Percentiles rank a stretch among this genome's conserved stretches.
phyloP scores from a whole-genome alignment of 2,113 vertebrate genomes.

The Syrmaticus mikado region DNA sequence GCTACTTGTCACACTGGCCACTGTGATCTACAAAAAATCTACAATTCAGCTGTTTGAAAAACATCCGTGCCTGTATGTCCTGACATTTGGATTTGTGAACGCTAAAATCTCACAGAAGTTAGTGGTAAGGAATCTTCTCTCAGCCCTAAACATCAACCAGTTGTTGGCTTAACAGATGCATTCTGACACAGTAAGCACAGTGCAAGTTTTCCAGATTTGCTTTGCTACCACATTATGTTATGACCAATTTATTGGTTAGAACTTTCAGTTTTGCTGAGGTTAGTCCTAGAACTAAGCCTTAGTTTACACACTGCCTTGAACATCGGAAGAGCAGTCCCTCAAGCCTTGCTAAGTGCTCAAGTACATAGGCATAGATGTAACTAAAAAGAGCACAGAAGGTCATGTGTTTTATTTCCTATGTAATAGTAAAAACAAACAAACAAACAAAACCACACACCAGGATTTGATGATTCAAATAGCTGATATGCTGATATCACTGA shows the following conservation, averaged over 20 bases:
- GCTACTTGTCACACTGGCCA: slow-evolving; percentile 88
- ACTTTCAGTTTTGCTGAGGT: neutral
- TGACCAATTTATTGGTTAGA: neutral
- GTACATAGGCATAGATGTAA: too few relatives aligned
- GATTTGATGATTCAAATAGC: neutral
- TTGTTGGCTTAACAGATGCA: neutral
- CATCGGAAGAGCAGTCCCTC: neutral
- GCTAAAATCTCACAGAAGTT: slow-evolving; percentile 96
- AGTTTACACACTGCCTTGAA: neutral
- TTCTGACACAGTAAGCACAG: neutral
- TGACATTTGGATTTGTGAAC: slow-evolving; percentile 93
- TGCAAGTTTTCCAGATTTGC: neutral
- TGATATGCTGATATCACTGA: neutral
- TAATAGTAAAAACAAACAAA: neutral
- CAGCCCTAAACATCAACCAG: neutral
- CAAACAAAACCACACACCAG: neutral
- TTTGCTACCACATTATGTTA: neutral
- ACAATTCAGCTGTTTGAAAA: slow-evolving; percentile 90
- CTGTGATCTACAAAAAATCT: slow-evolving; percentile 97
- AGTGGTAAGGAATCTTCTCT: slow-evolving; percentile 83
- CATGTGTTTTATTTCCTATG: neutral
- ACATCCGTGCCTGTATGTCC: slow-evolving; percentile 92
- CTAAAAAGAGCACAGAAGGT: neutral
- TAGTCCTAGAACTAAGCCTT: neutral
- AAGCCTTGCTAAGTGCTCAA: neutral